Evolutionary conservation across 2,113 vertebrate species (phyloP).

Genomic region (Onychostruthus taczanowskii): DNA sequence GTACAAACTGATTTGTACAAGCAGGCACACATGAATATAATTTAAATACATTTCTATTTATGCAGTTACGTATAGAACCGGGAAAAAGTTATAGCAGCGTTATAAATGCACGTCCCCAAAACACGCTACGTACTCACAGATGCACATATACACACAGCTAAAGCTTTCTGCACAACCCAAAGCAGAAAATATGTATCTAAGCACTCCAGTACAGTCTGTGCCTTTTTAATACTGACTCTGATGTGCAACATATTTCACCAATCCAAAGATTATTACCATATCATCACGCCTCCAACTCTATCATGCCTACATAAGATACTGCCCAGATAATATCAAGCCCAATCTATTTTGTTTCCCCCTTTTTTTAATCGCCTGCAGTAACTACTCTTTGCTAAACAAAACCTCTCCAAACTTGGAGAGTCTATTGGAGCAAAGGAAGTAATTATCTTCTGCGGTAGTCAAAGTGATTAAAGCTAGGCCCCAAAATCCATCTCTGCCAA

Average conservation of each 20-base stretch:
- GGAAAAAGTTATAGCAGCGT: not conserved
- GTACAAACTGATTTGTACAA: not conserved
- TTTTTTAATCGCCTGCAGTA: constrained; percentile 36
- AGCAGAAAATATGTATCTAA: not conserved
- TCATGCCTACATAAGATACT: constrained; percentile 20
- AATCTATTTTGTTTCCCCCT: constrained; percentile 15
- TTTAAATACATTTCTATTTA: not conserved
- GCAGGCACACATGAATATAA: not conserved
- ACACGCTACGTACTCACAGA: rapidly evolving
- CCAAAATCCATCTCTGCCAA: constrained; percentile 69
- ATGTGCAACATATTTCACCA: constrained; percentile 39
- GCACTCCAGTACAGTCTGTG: not conserved
- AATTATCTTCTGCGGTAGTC: constrained; percentile 72
- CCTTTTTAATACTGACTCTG: not conserved
- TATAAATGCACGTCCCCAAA: not conserved
- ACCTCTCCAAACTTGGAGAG: constrained; percentile 61
- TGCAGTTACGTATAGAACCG: not conserved
- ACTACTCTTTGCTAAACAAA: constrained; percentile 57
- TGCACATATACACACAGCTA: not conserved
- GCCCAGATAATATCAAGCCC: constrained; percentile 39
- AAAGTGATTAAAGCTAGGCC: constrained; percentile 78
- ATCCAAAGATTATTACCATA: constrained; percentile 29
- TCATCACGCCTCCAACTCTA: constrained; percentile 32
- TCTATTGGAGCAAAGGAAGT: constrained; percentile 73
- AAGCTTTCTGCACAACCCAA: not conserved